Evolutionary conservation across 2,113 vertebrate genomes (phyloP).

Genomic region (Antigone vipio): DNA sequence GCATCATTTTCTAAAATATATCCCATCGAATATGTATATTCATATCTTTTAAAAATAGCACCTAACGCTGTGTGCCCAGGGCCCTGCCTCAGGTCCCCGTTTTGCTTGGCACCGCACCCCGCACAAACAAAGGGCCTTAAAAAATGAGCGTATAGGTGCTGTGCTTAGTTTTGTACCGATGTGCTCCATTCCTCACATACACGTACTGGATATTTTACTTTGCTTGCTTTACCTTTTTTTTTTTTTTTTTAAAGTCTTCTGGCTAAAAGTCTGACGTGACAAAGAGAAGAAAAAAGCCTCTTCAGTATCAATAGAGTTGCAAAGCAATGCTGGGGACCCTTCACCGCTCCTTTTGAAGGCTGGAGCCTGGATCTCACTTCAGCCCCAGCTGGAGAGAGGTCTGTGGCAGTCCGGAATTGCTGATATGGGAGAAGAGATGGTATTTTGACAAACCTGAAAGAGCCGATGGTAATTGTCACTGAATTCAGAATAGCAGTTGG

Average conservation of each 20-base stretch:
- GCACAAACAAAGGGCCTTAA: neutral
- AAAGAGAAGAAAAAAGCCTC: neutral
- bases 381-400: neutral
- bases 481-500: neutral
- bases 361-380: neutral
- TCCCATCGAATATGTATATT: accelerated
- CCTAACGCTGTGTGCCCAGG: accelerated
- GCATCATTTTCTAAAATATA: neutral
- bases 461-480: neutral
- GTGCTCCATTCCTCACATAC: neutral
- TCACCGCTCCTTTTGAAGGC: neutral
- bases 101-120: accelerated
- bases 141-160: accelerated
- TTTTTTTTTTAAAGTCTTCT: neutral
- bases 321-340: neutral
- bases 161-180: accelerated
- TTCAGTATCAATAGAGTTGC: neutral
- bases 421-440: accelerated
- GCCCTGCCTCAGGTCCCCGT: neutral
- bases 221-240: neutral
- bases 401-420: neutral
- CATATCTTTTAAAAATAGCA: accelerated
- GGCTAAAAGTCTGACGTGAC: neutral
- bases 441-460: neutral
- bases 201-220: accelerated